Evolutionary conservation across 2,113 vertebrate species (phyloP), one percentile per base, ranked within the genome.

Genomic region (Tachysurus vachellii): DNA sequence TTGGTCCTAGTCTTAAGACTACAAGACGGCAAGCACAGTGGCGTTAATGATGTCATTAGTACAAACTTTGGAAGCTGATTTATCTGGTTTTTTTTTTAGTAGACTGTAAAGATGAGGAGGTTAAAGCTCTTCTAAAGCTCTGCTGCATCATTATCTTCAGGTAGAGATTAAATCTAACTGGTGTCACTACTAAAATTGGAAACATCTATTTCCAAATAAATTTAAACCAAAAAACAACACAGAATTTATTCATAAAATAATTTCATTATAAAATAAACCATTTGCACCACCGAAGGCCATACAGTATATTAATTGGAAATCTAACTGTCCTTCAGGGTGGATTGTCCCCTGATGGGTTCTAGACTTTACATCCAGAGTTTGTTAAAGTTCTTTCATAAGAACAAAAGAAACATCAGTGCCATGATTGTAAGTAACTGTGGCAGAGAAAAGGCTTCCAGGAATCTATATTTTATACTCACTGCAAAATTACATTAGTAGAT

Each of bases 401-500:
- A 36, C 17, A 59, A 61, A 80, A 80, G 19, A 44, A 61, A 61
- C 31, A 61, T 59, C 77, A 80, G 2, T 31, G 77, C 54, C 17
- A 80, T 61, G 28, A 81, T 26, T 59, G 19, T 61, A 81, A 81
- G 79, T 81, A 81, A 81, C 10, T 31, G 26, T 81, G 57, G 56
- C 79, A 61, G 56, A 81, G 3, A 61, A 81, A 81, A 81, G 57
- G 21, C 79, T 81, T 81, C 57, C 79, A 61, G 79, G 79, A 81
- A 81, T 81, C 79, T 81, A 44, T 81, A 81, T 81, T 81, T 81
- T 81, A 61, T 81, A 44, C 79, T 81, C 79, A 81, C 64, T 62
- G 21, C 57, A 28, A 82, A 83, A 83, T 71, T 73, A 42, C 70
- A 87, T 87, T 75, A 87, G 56, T 53, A 64, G 26, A 53, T 42